These are phyloP conservation scores for Pristionchus arcanus DNA, from an alignment of 2,888 invertebrate species.

Conservation along the genomic window DNA sequence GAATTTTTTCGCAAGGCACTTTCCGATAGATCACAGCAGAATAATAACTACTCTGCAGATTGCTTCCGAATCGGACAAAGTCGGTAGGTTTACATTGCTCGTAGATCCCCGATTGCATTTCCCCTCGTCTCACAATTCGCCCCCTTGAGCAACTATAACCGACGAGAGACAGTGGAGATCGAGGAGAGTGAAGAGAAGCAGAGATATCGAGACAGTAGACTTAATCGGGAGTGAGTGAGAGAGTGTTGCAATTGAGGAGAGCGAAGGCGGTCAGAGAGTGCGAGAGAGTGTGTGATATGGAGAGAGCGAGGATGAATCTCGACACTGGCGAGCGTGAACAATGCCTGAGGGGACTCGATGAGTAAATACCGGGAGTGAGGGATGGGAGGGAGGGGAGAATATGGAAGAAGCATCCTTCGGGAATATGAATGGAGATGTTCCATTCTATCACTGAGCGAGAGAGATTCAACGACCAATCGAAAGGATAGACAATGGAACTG, in stretches of 20 bases:
- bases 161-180: neutral
- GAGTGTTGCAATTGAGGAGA: constrained; percentile 9
- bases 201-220: neutral
- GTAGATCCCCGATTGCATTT: constrained; percentile 9
- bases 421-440: constrained; percentile 27
- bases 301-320: constrained; percentile 21
- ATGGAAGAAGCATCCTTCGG: constrained; percentile 9
- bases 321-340: constrained; percentile 11
- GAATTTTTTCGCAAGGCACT: too few relatives aligned
- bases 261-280: neutral
- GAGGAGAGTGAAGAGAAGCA: neutral
- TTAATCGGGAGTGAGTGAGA: neutral
- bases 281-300: constrained; percentile 15
- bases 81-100: neutral
- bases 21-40: neutral
- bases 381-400: neutral
- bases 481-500: neutral
- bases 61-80: neutral
- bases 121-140: constrained; percentile 10
- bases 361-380: constrained; percentile 25
- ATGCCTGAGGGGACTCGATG: constrained; percentile 49
- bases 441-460: neutral
- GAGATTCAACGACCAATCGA: neutral
- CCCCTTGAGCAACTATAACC: neutral
- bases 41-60: too few relatives aligned